A percentile compares a stretch with the other conserved stretches of the same genome.
phyloP scores from a whole-genome alignment of 2,888 invertebrate genomes.

The Drosophila subsilvestris region DNA sequence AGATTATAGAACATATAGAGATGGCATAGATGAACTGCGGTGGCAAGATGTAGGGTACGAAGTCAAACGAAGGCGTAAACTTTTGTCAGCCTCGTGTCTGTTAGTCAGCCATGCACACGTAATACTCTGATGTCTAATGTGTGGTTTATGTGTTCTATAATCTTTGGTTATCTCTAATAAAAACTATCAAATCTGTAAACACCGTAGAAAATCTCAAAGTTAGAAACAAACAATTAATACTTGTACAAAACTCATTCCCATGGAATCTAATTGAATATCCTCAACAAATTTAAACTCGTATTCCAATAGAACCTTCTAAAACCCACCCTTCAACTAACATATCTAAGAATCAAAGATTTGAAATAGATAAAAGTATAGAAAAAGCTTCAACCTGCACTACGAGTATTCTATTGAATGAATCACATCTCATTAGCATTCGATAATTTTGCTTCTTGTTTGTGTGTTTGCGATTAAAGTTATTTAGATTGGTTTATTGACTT shows the following conservation, averaged over 20 bases:
- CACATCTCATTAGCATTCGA: slow-evolving; percentile 78
- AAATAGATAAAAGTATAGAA: neutral
- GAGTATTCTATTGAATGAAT: slow-evolving; percentile 7
- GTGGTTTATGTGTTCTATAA: no score
- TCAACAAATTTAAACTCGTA: neutral
- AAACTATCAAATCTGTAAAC: neutral
- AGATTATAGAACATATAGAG: neutral
- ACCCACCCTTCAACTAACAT: neutral
- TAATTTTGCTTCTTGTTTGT: slow-evolving; percentile 38
- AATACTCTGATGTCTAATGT: no score
- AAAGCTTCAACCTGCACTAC: slow-evolving; percentile 35
- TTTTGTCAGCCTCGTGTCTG: no score
- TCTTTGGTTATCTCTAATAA: no score
- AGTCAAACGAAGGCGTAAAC: no score
- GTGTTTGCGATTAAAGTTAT: slow-evolving; percentile 19
- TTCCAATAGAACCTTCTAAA: neutral
- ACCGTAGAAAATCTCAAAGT: no score
- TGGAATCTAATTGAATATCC: no score
- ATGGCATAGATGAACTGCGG: no score
- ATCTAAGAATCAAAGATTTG: neutral
- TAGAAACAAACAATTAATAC: no score
- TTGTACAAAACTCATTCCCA: no score
- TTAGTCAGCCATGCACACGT: no score
- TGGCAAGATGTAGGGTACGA: no score
- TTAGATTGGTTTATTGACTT: slow-evolving; percentile 18